phyloP scores from a whole-genome alignment of 2,113 vertebrate species.

The Pygoscelis antarcticus region DNA sequence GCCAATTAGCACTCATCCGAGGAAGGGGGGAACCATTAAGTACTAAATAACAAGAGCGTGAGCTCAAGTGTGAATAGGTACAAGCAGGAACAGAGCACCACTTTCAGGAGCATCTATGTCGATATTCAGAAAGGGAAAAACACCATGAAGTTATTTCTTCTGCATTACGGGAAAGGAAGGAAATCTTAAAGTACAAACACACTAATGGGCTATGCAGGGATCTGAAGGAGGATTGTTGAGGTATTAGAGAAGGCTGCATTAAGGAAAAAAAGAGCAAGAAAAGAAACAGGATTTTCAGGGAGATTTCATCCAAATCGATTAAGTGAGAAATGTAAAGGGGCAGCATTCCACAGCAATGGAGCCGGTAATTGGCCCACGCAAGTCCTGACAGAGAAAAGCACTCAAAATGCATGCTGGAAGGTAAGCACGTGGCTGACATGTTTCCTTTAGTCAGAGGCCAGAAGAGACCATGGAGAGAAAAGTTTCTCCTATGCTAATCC shows the following conservation, averaged over 20 bases:
- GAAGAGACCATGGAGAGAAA: background rate
- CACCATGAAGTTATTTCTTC: slow-evolving; percentile 32
- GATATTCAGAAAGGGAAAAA: slow-evolving; percentile 35
- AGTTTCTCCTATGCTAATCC: background rate
- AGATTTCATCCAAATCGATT: slow-evolving; percentile 56
- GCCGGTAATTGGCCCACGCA: background rate
- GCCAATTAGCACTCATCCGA: slow-evolving; percentile 46
- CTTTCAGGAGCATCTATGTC: slow-evolving; percentile 17
- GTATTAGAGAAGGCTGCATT: slow-evolving; percentile 40
- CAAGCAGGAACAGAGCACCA: background rate
- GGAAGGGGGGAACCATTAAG: background rate
- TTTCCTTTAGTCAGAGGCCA: background rate
- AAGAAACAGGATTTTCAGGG: slow-evolving; percentile 47
- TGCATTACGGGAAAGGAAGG: background rate
- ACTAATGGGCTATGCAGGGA: slow-evolving; percentile 34
- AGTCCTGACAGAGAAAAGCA: slow-evolving; percentile 41
- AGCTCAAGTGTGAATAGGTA: slow-evolving; percentile 47
- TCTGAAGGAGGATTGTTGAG: slow-evolving; percentile 30
- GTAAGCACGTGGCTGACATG: background rate
- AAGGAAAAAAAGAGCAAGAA: background rate
- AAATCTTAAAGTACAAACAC: slow-evolving; percentile 29
- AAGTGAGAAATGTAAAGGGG: slow-evolving; percentile 40
- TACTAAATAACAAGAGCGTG: background rate
- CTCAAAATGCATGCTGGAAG: background rate
- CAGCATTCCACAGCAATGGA: background rate